Conservation (phyloP, 2,888 invertebrate genomes). For the Drosophila atripex region DNA sequence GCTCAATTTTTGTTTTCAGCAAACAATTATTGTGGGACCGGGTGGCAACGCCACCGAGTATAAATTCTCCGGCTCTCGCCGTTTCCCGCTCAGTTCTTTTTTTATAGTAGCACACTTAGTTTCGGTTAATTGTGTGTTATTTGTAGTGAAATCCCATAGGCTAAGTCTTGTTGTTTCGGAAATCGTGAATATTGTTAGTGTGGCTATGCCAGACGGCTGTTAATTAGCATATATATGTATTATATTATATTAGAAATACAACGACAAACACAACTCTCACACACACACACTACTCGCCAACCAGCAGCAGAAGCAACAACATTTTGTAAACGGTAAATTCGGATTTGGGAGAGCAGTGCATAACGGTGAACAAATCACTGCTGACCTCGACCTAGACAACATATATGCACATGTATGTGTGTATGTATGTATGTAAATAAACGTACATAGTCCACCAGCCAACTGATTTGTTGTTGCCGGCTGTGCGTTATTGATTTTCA, state of each 20-base stretch:
- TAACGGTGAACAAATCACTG: slow-evolving; percentile 32
- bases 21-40: slow-evolving; percentile 6
- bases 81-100: slow-evolving; percentile 26
- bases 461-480: slow-evolving; percentile 41
- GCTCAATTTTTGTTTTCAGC: neutral
- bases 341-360: slow-evolving; percentile 3
- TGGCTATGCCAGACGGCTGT: slow-evolving; percentile 28
- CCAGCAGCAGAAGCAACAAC: neutral
- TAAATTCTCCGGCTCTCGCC: slow-evolving; percentile 18
- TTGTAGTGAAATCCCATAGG: slow-evolving; percentile 10
- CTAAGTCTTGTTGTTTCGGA: slow-evolving; percentile 12
- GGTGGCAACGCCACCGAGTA: slow-evolving; percentile 36
- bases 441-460: slow-evolving; percentile 3
- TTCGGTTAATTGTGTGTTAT: slow-evolving; percentile 22
- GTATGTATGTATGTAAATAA: neutral
- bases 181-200: slow-evolving; percentile 20
- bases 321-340: slow-evolving; percentile 53
- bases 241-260: slow-evolving; percentile 1
- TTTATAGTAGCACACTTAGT: slow-evolving; percentile 23
- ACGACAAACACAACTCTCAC: neutral
- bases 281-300: neutral
- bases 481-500: slow-evolving; percentile 37
- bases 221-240: slow-evolving; percentile 22
- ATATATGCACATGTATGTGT: neutral
- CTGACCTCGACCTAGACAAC: slow-evolving; percentile 64